phyloP scores from a whole-genome alignment of 2,797 vertebrate species.

The Dryobates pubescens region DNA sequence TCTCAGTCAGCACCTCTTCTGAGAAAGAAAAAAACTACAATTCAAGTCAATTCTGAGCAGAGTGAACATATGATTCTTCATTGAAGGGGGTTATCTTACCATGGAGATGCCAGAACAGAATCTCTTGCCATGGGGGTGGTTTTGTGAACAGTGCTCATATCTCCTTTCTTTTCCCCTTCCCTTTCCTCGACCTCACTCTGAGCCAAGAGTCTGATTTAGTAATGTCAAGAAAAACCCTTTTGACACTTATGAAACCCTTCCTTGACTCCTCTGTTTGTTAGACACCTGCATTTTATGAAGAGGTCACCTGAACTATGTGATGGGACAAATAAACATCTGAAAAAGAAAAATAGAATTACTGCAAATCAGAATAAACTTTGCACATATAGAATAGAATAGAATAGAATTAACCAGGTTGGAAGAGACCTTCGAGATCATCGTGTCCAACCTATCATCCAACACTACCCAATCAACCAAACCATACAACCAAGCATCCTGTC shows the following conservation, averaged over 20 bases:
- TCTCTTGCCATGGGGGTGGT: accelerated
- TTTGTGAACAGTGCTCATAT: background rate
- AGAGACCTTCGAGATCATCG: too few relatives aligned
- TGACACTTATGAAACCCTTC: background rate
- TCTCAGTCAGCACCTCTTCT: background rate
- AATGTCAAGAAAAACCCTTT: background rate
- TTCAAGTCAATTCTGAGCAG: background rate
- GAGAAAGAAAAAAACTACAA: background rate
- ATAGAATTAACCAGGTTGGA: too few relatives aligned
- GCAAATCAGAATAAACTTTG: background rate
- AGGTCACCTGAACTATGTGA: background rate
- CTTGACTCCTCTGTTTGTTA: background rate
- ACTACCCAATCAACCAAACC: too few relatives aligned
- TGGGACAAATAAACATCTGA: background rate
- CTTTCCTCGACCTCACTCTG: background rate
- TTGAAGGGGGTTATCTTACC: background rate
- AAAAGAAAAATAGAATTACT: background rate
- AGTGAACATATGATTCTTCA: background rate
- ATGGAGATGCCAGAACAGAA: background rate
- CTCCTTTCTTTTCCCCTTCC: background rate
- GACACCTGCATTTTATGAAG: background rate
- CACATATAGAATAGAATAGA: too few relatives aligned
- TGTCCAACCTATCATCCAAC: too few relatives aligned
- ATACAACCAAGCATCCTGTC: too few relatives aligned
- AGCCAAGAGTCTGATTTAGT: background rate